Base-by-base conservation (phyloP, 2,113 vertebrate species). In the Cyanoliseus patagonus region DNA sequence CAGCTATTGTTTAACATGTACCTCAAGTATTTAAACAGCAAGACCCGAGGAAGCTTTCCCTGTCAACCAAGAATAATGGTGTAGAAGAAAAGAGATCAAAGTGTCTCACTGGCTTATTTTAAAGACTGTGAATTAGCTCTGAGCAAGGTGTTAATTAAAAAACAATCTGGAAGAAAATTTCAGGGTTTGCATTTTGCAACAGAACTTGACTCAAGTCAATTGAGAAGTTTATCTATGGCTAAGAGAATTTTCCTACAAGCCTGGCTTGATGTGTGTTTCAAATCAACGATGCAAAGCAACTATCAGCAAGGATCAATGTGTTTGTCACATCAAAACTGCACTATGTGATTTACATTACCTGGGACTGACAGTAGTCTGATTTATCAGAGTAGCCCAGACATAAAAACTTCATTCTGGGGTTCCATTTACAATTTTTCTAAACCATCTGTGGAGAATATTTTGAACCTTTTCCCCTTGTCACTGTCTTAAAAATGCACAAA, bases 131-230 rank as follows among this genome's bases (percentile, higher is more conserved):
- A 96, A 96, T 96, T 95, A 96, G 76, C 80, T 95, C 94, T 57
- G 80, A 86, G 70, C 62, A 90, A 96, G 94, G 92, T 96, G 96
- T 96, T 96, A 96, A 96, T 97, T 96, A 94, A 96, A 92, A 95
- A 95, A 51, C 46, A 79, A 89, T 69, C 74, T 52, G 72, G 88
- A 89, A 94, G 91, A 92, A 93, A 84, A 77, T 86, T 95, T 82
- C 77, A 63, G 67, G 77, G 55, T 79, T 95, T 89, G 80, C 47
- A 47, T 96, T 87, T 96, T 96, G 91, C 83, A 42, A 63, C 44
- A 73, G 85, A 92, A 89, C 78, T 74, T 72, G 59, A 86, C 55
- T 94, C 25, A 42, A 86, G 37, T 49, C 88, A 64, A 17, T 59
- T 47, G 83, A 79, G 70, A 52, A 63, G 52, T 89, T 96, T 89